Evolutionary conservation across 2,888 invertebrate genomes (phyloP).

Genomic region (Thera obeliscata): DNA sequence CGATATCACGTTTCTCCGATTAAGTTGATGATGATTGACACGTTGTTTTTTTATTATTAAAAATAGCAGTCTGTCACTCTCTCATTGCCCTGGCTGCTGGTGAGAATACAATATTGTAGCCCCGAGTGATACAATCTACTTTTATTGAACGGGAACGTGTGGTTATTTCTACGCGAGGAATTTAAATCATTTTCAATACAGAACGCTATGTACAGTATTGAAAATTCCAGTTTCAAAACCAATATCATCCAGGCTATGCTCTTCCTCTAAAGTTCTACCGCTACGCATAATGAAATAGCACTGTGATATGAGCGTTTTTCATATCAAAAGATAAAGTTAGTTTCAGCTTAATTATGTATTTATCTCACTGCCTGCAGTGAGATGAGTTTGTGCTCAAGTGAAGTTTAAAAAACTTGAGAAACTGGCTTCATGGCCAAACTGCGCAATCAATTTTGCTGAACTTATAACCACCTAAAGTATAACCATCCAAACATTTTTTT

Average conservation of each 20-base stretch:
- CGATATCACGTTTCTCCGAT: no score
- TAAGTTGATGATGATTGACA: no score
- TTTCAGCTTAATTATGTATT: neutral
- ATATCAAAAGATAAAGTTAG: neutral
- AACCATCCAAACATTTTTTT: no score
- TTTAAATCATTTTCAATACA: slow-evolving; percentile 1
- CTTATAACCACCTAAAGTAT: no score
- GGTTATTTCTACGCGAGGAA: neutral
- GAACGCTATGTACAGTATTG: neutral
- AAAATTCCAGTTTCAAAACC: slow-evolving; percentile 1
- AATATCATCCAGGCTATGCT: neutral
- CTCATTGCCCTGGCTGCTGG: neutral
- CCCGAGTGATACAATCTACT: neutral
- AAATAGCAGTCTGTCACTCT: neutral
- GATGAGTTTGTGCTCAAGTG: no score
- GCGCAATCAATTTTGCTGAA: no score
- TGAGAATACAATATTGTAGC: neutral
- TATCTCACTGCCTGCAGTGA: no score
- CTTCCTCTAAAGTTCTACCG: neutral
- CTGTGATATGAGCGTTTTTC: no score
- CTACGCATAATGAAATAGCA: neutral
- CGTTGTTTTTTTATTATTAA: no score
- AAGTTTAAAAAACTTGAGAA: no score
- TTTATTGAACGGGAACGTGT: neutral
- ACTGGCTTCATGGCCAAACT: no score